phyloP scores from a whole-genome alignment of 2,888 invertebrate genomes.

The Onthophagus sagittarius region DNA sequence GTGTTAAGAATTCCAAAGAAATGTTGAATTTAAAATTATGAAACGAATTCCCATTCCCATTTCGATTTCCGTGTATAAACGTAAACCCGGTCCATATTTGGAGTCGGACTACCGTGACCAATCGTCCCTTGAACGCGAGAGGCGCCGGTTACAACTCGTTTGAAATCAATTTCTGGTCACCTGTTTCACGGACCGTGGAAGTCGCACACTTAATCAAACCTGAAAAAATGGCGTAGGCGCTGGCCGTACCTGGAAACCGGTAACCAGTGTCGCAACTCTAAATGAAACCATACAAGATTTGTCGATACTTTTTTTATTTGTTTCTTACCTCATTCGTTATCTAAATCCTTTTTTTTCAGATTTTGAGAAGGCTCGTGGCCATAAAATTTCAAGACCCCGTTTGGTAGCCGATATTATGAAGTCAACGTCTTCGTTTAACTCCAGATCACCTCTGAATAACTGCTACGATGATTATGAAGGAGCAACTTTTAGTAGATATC shows the following conservation, averaged over 20 bases:
- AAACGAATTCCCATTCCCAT: not conserved
- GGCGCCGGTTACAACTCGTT: conserved; percentile 5
- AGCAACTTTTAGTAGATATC: not conserved
- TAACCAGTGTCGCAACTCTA: not conserved
- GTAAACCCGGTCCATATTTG: conserved; percentile 8
- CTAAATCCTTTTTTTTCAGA: conserved; percentile 35
- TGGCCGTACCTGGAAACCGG: not conserved
- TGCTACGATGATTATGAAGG: conserved; percentile 7
- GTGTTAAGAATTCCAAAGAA: too few species aligned
- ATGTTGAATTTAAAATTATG: too few species aligned
- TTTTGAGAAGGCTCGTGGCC: conserved; percentile 64
- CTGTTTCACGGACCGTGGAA: not conserved
- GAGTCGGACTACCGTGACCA: not conserved
- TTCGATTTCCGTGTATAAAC: conserved; percentile 6
- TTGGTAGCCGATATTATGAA: conserved; percentile 49
- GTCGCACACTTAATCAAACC: not conserved
- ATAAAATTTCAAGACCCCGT: conserved; percentile 60
- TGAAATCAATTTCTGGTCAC: conserved; percentile 17
- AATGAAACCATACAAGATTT: not conserved
- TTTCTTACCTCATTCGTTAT: not conserved
- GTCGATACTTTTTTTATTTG: not conserved
- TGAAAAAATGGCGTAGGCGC: not conserved
- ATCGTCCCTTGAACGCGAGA: conserved; percentile 5
- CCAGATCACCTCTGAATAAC: conserved; percentile 10
- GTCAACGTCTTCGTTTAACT: not conserved